These are phyloP conservation scores for Equus quagga DNA, from an alignment of 2,113 vertebrate species.

Conservation along the genomic window DNA sequence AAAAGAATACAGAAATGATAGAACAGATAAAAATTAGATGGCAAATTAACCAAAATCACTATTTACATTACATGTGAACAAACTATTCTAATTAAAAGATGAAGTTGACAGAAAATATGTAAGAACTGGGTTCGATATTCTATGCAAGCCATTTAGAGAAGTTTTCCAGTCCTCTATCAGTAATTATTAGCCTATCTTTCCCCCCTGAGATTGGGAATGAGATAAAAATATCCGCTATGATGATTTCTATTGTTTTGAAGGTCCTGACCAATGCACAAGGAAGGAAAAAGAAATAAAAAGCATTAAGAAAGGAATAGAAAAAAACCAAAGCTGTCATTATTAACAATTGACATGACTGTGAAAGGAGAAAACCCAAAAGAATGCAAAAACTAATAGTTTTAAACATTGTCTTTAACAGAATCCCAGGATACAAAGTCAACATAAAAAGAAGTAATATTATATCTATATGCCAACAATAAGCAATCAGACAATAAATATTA, in stretches of 20 bases:
- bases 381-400: not conserved
- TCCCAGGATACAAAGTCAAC: not conserved
- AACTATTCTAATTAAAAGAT: not conserved
- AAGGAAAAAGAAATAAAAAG: not conserved
- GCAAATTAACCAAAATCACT: not conserved
- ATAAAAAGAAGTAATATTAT: not conserved
- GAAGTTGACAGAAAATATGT: not conserved
- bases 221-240: not conserved
- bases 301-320: not conserved
- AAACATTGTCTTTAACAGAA: not conserved
- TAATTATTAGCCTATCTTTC: not conserved
- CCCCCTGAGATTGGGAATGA: not conserved
- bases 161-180: not conserved
- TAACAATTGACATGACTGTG: not conserved
- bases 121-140: not conserved
- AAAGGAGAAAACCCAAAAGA: not conserved
- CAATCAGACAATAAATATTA: not conserved
- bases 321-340: not conserved
- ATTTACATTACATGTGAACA: not conserved
- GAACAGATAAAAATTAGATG: not conserved
- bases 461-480: not conserved
- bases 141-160: not conserved
- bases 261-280: not conserved
- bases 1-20: not conserved
- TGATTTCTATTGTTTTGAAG: not conserved